A percentile compares a stretch with the other conserved stretches of the same genome.
Conservation (phyloP, 92 coral and sea anemone species). For the Zoanthus gigantus region DNA sequence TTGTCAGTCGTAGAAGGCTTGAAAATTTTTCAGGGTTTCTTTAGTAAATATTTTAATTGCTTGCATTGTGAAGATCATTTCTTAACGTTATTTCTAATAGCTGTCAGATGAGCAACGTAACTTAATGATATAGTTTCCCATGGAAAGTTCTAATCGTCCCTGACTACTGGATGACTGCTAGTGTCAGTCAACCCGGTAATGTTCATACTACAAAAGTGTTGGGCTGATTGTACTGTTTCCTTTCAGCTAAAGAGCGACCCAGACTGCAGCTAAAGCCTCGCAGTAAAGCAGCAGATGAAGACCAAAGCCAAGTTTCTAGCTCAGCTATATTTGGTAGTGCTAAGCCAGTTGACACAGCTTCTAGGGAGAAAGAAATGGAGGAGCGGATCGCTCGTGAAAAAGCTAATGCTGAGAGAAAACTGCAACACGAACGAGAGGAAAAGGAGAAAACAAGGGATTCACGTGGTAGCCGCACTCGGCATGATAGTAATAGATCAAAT, state of each 20-base stretch:
- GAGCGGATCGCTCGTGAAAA: slow-evolving; percentile 87
- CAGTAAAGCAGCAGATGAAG: slow-evolving; percentile 71
- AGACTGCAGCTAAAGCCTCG: slow-evolving; percentile 91
- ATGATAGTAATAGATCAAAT: slow-evolving; percentile 81
- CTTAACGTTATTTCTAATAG: too few relatives aligned
- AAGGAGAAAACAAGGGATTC: slow-evolving; percentile 59
- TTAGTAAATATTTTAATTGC: too few relatives aligned
- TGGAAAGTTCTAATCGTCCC: too few relatives aligned
- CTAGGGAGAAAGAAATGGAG: slow-evolving; percentile 95
- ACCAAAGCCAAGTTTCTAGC: slow-evolving; percentile 57
- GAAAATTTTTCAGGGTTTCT: too few relatives aligned
- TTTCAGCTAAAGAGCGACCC: slow-evolving; percentile 84
- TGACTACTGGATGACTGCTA: too few relatives aligned
- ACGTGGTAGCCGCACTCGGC: slow-evolving; percentile 71
- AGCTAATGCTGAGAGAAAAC: slow-evolving; percentile 75
- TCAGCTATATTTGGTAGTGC: slow-evolving; percentile 98
- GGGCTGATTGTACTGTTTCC: background rate
- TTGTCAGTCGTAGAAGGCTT: too few relatives aligned
- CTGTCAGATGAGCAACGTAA: too few relatives aligned
- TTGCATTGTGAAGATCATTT: too few relatives aligned
- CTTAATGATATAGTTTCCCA: too few relatives aligned
- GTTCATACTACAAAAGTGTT: background rate
- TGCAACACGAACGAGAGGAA: slow-evolving; percentile 66
- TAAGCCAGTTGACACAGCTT: slow-evolving; percentile 95
- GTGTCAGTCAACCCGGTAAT: background rate